A percentile compares a stretch with the other conserved stretches of the same genome.
phyloP scores from a whole-genome alignment of 2,113 vertebrate species.

The Sebastes schlegelii region DNA sequence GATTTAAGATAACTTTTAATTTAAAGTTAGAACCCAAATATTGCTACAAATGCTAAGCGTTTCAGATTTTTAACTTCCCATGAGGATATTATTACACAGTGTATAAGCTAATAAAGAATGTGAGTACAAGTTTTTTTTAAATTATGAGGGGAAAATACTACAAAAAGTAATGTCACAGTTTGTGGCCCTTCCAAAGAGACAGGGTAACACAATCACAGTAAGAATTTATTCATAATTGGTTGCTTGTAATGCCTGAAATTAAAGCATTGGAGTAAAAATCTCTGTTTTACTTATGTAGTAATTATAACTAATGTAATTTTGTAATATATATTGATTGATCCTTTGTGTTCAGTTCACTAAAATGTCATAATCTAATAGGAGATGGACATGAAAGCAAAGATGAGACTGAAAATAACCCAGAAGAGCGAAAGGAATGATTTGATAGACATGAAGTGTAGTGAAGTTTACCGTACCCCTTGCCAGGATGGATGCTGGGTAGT shows the following conservation, averaged over 20 bases:
- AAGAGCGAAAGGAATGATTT: conserved; percentile 12
- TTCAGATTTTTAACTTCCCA: neutral
- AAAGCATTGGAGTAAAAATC: neutral
- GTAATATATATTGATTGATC: neutral
- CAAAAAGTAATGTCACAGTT: too few relatives aligned
- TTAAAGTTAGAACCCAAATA: neutral
- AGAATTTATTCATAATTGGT: neutral
- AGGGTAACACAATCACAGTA: neutral
- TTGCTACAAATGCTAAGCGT: neutral
- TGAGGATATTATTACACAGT: neutral
- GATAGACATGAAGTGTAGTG: conserved; percentile 62
- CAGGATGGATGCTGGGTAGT: conserved; percentile 77
- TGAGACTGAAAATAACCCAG: conserved; percentile 11
- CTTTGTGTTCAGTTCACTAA: neutral
- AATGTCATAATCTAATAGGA: neutral
- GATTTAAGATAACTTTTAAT: neutral
- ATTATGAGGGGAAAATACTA: too few relatives aligned
- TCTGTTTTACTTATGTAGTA: neutral
- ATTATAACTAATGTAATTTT: neutral
- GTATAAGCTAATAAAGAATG: neutral
- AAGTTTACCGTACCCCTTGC: conserved; percentile 79
- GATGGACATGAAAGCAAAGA: conserved; percentile 5
- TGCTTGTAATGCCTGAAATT: neutral
- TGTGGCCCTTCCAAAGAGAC: neutral
- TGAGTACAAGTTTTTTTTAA: neutral